phyloP scores from a whole-genome alignment of 2,888 invertebrate species.

The Linyphia triangularis region DNA sequence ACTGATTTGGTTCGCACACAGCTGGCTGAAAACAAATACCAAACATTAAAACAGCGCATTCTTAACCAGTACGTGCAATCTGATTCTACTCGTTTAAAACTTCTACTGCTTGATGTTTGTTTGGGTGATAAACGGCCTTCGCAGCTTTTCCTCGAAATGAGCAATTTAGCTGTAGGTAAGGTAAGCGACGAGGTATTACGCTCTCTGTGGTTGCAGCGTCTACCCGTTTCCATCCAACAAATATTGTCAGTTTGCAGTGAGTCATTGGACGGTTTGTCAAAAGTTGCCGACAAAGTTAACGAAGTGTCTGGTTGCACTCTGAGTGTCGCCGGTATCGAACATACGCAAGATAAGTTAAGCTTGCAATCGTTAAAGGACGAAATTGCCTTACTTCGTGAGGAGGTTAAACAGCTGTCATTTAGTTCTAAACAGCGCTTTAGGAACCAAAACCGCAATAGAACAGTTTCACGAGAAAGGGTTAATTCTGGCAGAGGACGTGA shows the following conservation, averaged over 20 bases:
- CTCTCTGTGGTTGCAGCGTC: not conserved
- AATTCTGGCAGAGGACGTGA: no score
- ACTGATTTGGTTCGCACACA: no score
- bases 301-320: constrained; percentile 9
- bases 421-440: no score
- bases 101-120: not conserved
- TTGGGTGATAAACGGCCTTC: not conserved
- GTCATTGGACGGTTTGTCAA: not conserved
- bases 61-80: not conserved
- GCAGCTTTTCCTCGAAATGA: not conserved
- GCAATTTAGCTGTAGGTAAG: not conserved
- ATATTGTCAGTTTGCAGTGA: not conserved
- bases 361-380: not conserved
- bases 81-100: not conserved
- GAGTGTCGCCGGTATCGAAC: not conserved
- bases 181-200: not conserved
- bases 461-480: no score
- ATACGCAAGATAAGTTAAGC: not conserved
- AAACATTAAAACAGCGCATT: not conserved
- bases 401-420: no score
- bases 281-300: constrained; percentile 1
- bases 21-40: not conserved
- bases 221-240: not conserved
- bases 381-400: not conserved
- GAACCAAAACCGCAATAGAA: no score